Conservation (phyloP, 64 coral and sea anemone species). For the Porites australiensis region DNA sequence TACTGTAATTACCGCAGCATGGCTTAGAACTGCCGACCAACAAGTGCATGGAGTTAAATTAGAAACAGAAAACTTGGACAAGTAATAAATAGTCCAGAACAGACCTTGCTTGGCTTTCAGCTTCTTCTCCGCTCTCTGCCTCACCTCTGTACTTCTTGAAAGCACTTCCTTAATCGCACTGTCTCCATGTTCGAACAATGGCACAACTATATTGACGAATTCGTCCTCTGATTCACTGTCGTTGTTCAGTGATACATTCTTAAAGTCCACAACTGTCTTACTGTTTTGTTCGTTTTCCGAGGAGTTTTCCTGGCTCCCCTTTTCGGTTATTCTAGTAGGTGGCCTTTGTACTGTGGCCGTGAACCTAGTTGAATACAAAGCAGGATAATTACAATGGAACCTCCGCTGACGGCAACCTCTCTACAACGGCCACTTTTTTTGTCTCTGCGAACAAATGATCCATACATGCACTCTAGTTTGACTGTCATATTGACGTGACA, state of each 20-base stretch:
- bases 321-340: slow-evolving; percentile 54
- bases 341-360: slow-evolving; percentile 80
- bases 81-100: neutral
- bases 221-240: slow-evolving; percentile 91
- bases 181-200: slow-evolving; percentile 66
- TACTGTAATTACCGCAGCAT: no score
- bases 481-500: no score
- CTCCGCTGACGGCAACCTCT: neutral
- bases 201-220: slow-evolving; percentile 94
- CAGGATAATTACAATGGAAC: neutral
- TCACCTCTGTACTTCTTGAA: slow-evolving; percentile 62
- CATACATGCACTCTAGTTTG: no score
- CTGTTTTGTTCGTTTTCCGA: neutral
- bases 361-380: slow-evolving; percentile 45
- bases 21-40: no score
- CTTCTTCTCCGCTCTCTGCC: slow-evolving; percentile 54
- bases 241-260: slow-evolving; percentile 73
- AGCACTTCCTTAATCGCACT: slow-evolving; percentile 79
- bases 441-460: no score
- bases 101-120: slow-evolving; percentile 44
- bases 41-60: no score
- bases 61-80: no score
- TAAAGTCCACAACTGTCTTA: slow-evolving; percentile 64
- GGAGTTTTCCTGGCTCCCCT: slow-evolving; percentile 24
- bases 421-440: no score